Conservation (phyloP, 92 coral and sea anemone genomes). For the Muricea muricata region DNA sequence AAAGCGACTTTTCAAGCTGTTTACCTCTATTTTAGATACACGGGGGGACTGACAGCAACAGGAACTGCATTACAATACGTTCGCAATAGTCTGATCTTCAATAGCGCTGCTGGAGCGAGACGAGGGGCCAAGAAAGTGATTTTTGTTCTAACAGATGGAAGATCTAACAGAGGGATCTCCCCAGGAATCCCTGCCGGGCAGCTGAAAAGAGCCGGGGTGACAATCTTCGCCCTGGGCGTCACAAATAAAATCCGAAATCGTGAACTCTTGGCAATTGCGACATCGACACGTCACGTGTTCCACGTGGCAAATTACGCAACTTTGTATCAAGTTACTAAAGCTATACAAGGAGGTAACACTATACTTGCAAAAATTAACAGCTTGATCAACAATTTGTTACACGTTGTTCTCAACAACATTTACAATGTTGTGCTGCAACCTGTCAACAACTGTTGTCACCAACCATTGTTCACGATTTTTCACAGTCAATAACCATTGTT, state of each 20-base stretch:
- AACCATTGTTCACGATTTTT: no score
- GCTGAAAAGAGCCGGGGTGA: constrained; percentile 12
- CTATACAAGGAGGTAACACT: constrained; percentile 7
- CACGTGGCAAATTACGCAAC: constrained; percentile 19
- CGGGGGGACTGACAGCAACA: constrained; percentile 31
- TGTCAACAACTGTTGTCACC: no score
- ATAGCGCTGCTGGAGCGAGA: constrained; percentile 25
- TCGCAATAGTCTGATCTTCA: no score
- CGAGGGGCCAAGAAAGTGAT: no score
- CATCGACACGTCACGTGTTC: not conserved
- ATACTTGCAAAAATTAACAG: not conserved
- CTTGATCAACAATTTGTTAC: not conserved
- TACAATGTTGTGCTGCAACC: no score
- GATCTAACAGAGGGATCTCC: constrained; percentile 10
- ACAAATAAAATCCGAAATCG: constrained; percentile 1
- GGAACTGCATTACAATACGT: constrained; percentile 25
- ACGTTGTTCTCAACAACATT: no score
- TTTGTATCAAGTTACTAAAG: constrained; percentile 1
- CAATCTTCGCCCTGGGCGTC: constrained; percentile 24
- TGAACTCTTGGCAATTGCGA: constrained; percentile 6
- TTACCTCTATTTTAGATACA: constrained; percentile 5
- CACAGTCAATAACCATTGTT: no score
- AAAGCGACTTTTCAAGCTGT: no score
- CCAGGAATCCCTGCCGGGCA: constrained; percentile 7
- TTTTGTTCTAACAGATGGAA: no score